phyloP scores from a whole-genome alignment of 2,797 vertebrate species.

The Sebastes paucispinis region DNA sequence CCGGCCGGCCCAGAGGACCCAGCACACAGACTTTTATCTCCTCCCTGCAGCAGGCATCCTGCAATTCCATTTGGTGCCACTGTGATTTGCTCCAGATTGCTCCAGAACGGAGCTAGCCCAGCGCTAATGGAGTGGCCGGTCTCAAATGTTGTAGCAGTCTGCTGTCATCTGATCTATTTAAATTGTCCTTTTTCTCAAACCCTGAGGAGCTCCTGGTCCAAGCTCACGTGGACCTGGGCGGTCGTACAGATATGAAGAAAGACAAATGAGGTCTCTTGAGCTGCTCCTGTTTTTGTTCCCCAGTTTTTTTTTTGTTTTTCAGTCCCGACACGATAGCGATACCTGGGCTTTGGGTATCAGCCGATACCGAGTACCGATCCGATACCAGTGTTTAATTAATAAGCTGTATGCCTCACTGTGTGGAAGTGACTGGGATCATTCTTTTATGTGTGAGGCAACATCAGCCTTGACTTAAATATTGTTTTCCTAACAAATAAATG shows the following conservation, averaged over 20 bases:
- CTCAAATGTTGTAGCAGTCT: constrained; percentile 25
- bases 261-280: constrained; percentile 12
- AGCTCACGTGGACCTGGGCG: neutral
- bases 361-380: no score
- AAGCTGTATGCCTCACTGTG: no score
- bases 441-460: no score
- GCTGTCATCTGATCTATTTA: constrained; percentile 46
- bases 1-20: constrained; percentile 28
- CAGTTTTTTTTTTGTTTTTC: neutral
- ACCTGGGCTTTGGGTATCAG: no score
- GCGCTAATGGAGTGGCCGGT: constrained; percentile 35
- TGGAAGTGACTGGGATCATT: no score
- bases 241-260: constrained; percentile 12
- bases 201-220: constrained; percentile 16
- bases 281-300: constrained; percentile 5
- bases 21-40: constrained; percentile 61
- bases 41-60: constrained; percentile 53
- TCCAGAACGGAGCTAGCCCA: constrained; percentile 30
- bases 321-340: no score
- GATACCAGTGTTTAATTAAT: no score
- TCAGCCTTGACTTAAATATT: no score
- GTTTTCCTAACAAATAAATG: no score
- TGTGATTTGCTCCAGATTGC: constrained; percentile 72
- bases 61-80: constrained; percentile 50
- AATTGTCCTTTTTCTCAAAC: constrained; percentile 38